These are phyloP conservation scores for Baronia brevicornis DNA, from an alignment of 2,888 invertebrate genomes.

Conservation along the genomic window DNA sequence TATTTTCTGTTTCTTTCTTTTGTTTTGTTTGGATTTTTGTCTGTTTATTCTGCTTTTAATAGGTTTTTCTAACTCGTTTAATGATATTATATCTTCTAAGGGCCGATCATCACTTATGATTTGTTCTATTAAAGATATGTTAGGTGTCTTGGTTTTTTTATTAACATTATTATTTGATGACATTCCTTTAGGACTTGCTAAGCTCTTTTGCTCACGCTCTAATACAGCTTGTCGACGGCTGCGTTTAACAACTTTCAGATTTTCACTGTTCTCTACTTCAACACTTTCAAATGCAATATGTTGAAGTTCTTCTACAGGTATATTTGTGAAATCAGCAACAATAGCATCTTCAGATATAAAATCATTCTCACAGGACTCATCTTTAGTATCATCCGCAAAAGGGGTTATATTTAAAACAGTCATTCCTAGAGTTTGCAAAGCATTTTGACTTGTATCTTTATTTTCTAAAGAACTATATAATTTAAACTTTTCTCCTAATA, in stretches of 20 bases:
- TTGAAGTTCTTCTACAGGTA: constrained; percentile 60
- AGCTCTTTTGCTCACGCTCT: constrained; percentile 28
- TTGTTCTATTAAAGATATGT: constrained; percentile 61
- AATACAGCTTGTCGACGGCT: constrained; percentile 30
- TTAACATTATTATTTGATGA: constrained; percentile 23
- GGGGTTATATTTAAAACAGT: constrained; percentile 53
- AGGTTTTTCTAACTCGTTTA: constrained; percentile 51
- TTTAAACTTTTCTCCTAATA: constrained; percentile 75
- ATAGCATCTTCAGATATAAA: constrained; percentile 42
- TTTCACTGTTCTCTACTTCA: constrained; percentile 25
- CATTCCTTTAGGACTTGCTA: constrained; percentile 37
- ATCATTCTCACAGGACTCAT: constrained; percentile 23
- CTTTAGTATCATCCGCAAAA: constrained; percentile 25
- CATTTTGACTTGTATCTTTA: constrained; percentile 36
- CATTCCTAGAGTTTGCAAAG: constrained; percentile 55
- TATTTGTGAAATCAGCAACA: constrained; percentile 51
- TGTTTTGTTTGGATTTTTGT: constrained; percentile 28
- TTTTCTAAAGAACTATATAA: constrained; percentile 70
- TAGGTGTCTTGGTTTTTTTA: constrained; percentile 44
- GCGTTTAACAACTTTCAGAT: constrained; percentile 25
- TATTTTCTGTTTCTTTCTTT: constrained; percentile 24
- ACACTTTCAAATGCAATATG: constrained; percentile 53
- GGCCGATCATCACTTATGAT: constrained; percentile 61
- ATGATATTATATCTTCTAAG: constrained; percentile 57
- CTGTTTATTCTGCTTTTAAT: constrained; percentile 28